These are phyloP conservation scores for Proisotoma minuta DNA, from an alignment of 2,888 invertebrate genomes.

Conservation along the genomic window DNA sequence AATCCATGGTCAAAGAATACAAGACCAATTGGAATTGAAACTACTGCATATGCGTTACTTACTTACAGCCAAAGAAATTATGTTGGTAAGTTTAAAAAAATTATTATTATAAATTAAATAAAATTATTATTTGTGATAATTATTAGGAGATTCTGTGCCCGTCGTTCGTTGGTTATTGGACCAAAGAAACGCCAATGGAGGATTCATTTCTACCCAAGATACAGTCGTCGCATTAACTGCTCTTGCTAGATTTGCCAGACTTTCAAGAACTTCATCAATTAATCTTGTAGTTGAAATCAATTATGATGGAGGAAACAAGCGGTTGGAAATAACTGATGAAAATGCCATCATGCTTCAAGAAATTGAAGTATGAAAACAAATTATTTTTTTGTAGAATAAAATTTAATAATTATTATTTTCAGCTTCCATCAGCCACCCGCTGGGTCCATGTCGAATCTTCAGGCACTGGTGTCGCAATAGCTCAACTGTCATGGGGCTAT, in stretches of 20 bases:
- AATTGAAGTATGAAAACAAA: constrained; percentile 58
- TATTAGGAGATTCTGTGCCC: constrained; percentile 54
- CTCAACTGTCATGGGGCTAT: constrained; percentile 74
- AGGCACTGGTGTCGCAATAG: constrained; percentile 73
- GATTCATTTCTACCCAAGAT: constrained; percentile 65
- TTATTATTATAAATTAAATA: background rate
- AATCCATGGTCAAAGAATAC: constrained; percentile 65
- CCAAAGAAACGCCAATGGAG: constrained; percentile 66
- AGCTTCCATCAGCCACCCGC: constrained; percentile 58
- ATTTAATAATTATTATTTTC: constrained; percentile 34
- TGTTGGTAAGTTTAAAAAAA: constrained; percentile 45
- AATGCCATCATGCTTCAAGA: constrained; percentile 79
- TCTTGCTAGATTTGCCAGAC: constrained; percentile 66
- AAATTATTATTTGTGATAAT: background rate
- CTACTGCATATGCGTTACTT: constrained; percentile 81
- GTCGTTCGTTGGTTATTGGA: constrained; percentile 68
- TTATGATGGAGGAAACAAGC: constrained; percentile 56
- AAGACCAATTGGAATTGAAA: constrained; percentile 72
- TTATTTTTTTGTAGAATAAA: background rate
- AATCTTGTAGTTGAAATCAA: constrained; percentile 58
- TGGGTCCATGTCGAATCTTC: constrained; percentile 68
- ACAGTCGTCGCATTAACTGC: constrained; percentile 60
- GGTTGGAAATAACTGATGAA: constrained; percentile 60
- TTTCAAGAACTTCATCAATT: constrained; percentile 54
- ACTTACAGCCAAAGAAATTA: constrained; percentile 59